Evolutionary conservation across 2,888 invertebrate species (phyloP), one percentile per base, ranked within the genome.

Genomic region (Drosophila stalkeri): DNA sequence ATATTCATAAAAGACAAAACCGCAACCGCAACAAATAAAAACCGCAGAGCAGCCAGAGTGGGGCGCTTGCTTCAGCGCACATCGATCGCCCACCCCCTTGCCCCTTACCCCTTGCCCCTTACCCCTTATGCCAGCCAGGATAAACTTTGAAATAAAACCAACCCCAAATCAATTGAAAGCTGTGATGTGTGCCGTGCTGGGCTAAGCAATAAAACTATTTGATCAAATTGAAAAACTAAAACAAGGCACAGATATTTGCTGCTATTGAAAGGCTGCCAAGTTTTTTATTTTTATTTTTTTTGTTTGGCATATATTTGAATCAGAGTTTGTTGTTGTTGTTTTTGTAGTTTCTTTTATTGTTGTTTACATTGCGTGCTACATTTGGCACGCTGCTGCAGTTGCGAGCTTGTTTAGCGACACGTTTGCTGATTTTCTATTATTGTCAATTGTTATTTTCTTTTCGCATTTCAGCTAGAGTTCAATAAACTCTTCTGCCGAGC

Each of bases 201-300:
- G 68, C 39, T 67, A 61, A 61, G 70, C 65, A 69, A 65, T 57
- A 73, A 54, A 76, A 59, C 70, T 66, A 56, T 75, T 82, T 69
- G 63, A 72, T 70, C 16, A 60, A 80, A 77, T 76, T 64, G 64
- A 80, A 77, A 73, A 74, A 72, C 57, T 60, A 74, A 77, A 75
- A 63, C 72, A 59, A 69, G 54, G 63, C 49, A 64, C 23, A 59
- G 14, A 69, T 37, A 67, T 68, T 59, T 39, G 79, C 54, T 41
- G 64, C 61, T 65, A 70, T 89, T 83, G 90, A 83, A 80, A 75
- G 27, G 67, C 59, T 82, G 89, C 89, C 84, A 86, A 78, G 35
- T 70, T 76, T 71, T 27, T 27, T 27, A 1, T 27, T 27, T 27
- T 4, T 5, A 4, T 3, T 27, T 27, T 72, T 20, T 27, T 43